These are phyloP conservation scores for Coilia nasus DNA, from an alignment of 2,797 vertebrate genomes.

Conservation along the genomic window DNA sequence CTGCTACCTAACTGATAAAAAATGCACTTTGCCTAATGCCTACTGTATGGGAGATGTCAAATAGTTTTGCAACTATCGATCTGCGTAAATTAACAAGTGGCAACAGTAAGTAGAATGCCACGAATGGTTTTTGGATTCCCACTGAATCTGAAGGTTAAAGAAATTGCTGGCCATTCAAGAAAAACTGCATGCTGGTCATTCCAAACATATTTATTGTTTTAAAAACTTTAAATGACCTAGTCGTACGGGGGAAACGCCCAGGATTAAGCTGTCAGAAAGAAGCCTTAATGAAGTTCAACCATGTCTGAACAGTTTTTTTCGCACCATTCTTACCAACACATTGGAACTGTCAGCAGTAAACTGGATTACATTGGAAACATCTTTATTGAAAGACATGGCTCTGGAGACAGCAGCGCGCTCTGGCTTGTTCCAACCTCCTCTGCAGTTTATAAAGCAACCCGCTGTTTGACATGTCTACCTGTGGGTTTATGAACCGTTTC, in stretches of 20 bases:
- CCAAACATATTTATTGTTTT: background rate
- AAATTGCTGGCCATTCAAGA: background rate
- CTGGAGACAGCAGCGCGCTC: background rate
- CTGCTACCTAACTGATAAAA: background rate
- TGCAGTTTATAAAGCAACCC: constrained; percentile 19
- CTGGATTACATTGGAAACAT: background rate
- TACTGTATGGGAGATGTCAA: background rate
- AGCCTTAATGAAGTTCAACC: constrained; percentile 4
- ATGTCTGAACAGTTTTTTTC: constrained; percentile 11
- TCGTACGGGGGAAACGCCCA: background rate
- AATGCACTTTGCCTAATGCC: background rate
- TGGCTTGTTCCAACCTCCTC: background rate
- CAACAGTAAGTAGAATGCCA: background rate
- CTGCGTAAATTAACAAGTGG: background rate
- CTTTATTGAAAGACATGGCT: background rate
- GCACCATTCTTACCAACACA: background rate
- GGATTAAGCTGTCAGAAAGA: constrained; percentile 23
- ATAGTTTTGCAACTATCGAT: background rate
- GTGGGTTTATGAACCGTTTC: background rate
- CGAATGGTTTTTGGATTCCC: background rate
- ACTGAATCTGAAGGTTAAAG: background rate
- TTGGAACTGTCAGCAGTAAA: background rate
- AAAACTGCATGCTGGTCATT: background rate
- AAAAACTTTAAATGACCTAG: background rate
- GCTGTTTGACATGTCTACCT: constrained; percentile 25